phyloP scores from a whole-genome alignment of 1,140 invertebrate genomes.

The Neotoxoptera formosana region DNA sequence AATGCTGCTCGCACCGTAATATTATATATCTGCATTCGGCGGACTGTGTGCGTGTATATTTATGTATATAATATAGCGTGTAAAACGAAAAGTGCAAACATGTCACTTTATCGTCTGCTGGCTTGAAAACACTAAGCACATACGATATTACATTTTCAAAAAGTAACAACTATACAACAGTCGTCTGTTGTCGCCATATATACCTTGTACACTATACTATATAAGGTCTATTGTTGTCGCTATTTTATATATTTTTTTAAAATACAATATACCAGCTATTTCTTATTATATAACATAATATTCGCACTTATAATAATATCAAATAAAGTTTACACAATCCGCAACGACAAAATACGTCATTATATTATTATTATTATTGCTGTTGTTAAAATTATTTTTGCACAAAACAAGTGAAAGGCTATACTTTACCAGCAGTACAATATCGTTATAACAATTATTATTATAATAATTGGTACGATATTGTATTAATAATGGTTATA shows the following conservation, averaged over 20 bases:
- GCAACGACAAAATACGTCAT: too few species aligned
- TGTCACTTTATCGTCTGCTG: background rate
- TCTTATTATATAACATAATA: background rate
- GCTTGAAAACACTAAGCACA: background rate
- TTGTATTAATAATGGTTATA: too few species aligned
- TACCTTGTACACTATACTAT: background rate
- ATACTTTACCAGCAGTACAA: background rate
- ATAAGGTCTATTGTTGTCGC: too few species aligned
- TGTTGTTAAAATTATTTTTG: too few species aligned
- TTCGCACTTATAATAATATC: background rate
- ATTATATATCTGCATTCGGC: background rate
- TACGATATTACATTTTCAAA: background rate
- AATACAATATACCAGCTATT: too few species aligned
- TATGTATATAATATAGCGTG: background rate
- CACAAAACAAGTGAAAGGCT: background rate
- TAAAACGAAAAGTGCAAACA: background rate
- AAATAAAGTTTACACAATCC: too few species aligned
- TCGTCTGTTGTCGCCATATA: background rate
- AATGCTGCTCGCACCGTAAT: background rate
- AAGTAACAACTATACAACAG: background rate
- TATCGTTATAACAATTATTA: too few species aligned
- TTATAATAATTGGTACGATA: too few species aligned
- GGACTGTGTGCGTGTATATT: background rate
- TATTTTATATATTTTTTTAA: too few species aligned
- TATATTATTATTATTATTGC: background rate